Evolutionary conservation across 2,888 invertebrate species (phyloP), one percentile per base, ranked within the genome.

Genomic region (Philopedon plagiatum): DNA sequence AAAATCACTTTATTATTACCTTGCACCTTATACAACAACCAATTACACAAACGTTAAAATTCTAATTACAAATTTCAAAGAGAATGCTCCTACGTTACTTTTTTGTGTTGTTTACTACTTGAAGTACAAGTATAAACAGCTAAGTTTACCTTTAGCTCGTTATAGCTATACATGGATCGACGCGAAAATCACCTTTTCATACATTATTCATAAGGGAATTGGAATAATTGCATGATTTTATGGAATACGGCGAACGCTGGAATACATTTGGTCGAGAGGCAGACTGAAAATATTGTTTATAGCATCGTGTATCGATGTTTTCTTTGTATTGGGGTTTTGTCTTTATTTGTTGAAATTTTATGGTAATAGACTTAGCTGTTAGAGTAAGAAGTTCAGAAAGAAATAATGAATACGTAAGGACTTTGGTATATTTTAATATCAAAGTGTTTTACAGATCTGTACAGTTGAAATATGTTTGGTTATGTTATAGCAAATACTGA

Each of bases 141-240:
- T 19, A 49, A 63, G 49, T 64, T 64, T 64, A 64, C 64, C 51
- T 54, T 15, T 18, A 11, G 51, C 51, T 64, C 64, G 66, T 66
- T 66, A 66, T 26, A 57, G 44, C 32, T 54, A 63, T 70, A 51
- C 58, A 49, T 70, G 49, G 70, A 70, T 63, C 58, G 44, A 37
- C 44, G 61, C 57, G 63, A 46, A 63, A 63, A 63, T 62, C 63
- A 70, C 63, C 70, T 70, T 37, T 26, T 15, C 34, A 66, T 71
- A 56, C 41, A 71, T 71, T 71, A 71, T 71, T 71, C 71, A 71
- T 71, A 60, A 39, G 56, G 41, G 65, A 60, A 62, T 71, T 66
- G 34, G 63, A 71, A 71, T 71, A 71, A 71, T 71, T 71, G 71
- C 66, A 66, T 61, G 71, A 71, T 71, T 71, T 71, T 62, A 71